Evolutionary conservation across 2,113 vertebrate genomes (phyloP).

Genomic region (Beaufortia kweichowensis): DNA sequence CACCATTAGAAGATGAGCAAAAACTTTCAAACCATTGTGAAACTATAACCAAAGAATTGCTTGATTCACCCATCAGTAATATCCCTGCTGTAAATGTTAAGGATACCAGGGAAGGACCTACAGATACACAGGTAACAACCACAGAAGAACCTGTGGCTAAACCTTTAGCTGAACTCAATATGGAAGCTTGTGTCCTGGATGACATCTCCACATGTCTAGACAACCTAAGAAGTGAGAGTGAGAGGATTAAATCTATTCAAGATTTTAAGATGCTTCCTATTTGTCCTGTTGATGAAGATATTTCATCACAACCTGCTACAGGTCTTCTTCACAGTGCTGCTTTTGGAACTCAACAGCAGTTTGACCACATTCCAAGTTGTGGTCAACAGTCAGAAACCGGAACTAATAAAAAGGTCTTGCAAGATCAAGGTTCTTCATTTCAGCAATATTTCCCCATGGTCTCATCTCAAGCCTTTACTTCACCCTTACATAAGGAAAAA

Average conservation of each 20-base stretch:
- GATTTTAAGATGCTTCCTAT: conserved; percentile 25
- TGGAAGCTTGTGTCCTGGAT: conserved; percentile 40
- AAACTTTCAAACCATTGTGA: conserved; percentile 22
- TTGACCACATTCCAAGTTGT: not conserved
- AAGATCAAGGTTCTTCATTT: conserved; percentile 12
- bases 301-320: not conserved
- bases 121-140: not conserved
- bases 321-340: not conserved
- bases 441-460: conserved; percentile 13
- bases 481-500: conserved; percentile 9
- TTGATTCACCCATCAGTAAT: not conserved
- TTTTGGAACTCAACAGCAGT: not conserved
- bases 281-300: conserved; percentile 3
- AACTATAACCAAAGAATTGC: not conserved
- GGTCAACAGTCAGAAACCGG: not conserved
- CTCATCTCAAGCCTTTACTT: conserved; percentile 6
- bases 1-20: conserved; percentile 1
- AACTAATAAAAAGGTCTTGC: not conserved
- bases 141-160: not conserved
- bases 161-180: not conserved
- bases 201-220: conserved; percentile 58
- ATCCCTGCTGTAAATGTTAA: not conserved
- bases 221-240: conserved; percentile 51
- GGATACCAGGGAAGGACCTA: not conserved
- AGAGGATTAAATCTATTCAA: conserved; percentile 25